phyloP scores from a whole-genome alignment of 2,113 vertebrate genomes.

The Pithys albifrons region DNA sequence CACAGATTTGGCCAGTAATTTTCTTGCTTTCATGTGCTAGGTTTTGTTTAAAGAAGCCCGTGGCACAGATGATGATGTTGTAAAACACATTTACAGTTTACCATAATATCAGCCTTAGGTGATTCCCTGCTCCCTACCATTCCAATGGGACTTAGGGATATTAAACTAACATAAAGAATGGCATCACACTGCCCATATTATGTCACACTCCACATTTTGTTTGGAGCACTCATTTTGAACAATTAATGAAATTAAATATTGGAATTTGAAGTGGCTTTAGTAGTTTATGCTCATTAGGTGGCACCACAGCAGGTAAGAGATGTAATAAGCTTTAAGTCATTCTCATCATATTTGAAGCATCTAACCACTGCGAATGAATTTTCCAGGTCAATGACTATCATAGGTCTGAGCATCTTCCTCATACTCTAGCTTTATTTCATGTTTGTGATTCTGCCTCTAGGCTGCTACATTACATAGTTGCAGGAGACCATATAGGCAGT shows the following conservation, averaged over 20 bases:
- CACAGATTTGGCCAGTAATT: background rate
- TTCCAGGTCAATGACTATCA: background rate
- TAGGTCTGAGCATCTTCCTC: background rate
- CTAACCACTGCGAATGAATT: background rate
- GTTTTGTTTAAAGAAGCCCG: background rate
- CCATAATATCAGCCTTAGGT: background rate
- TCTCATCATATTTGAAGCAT: background rate
- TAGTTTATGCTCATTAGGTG: background rate
- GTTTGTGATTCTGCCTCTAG: background rate
- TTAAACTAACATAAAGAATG: background rate
- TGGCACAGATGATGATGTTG: background rate
- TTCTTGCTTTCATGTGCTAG: background rate
- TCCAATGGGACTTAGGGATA: background rate
- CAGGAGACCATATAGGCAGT: background rate
- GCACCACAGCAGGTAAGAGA: background rate
- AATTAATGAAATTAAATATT: background rate
- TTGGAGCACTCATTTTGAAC: background rate
- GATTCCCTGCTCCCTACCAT: background rate
- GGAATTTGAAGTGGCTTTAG: background rate
- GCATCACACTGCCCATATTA: background rate
- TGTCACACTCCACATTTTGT: background rate
- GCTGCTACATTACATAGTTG: background rate
- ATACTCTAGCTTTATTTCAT: background rate
- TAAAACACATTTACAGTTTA: background rate
- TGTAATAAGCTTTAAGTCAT: background rate